Evolutionary conservation across 2,888 invertebrate species (phyloP).

Genomic region (Andrena chrysosceles): DNA sequence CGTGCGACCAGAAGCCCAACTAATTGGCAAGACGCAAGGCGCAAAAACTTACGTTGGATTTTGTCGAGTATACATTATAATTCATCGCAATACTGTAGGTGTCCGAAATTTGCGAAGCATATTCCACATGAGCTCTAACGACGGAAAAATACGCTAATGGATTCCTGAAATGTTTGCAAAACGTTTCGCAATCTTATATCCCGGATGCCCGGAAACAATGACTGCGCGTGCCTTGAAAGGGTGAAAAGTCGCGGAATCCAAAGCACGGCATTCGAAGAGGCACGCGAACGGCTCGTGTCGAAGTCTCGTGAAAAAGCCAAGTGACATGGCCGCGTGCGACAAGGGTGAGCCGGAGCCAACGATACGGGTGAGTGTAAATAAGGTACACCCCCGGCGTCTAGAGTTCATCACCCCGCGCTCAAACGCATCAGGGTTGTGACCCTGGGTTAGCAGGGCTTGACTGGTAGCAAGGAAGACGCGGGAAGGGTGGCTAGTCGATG

Average conservation of each 20-base stretch:
- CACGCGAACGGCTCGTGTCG: constrained; percentile 43
- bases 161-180: no score
- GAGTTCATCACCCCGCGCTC: constrained; percentile 68
- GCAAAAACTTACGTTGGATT: no score
- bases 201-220: background rate
- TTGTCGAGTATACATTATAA: no score
- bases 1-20: no score
- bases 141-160: no score
- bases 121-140: no score
- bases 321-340: constrained; percentile 59
- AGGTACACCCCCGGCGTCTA: constrained; percentile 65
- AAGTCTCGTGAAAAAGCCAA: constrained; percentile 61
- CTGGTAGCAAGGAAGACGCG: constrained; percentile 36
- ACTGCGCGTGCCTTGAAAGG: background rate
- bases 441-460: constrained; percentile 62
- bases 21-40: no score
- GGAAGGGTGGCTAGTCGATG: constrained; percentile 29
- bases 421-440: constrained; percentile 70
- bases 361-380: constrained; percentile 75
- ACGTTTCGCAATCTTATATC: no score
- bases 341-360: constrained; percentile 51
- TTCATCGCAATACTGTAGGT: no score
- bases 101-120: no score
- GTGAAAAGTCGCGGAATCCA: constrained; percentile 12
- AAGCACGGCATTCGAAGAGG: background rate